Conservation (phyloP, 2,113 vertebrate genomes). For the Microtus oregoni region DNA sequence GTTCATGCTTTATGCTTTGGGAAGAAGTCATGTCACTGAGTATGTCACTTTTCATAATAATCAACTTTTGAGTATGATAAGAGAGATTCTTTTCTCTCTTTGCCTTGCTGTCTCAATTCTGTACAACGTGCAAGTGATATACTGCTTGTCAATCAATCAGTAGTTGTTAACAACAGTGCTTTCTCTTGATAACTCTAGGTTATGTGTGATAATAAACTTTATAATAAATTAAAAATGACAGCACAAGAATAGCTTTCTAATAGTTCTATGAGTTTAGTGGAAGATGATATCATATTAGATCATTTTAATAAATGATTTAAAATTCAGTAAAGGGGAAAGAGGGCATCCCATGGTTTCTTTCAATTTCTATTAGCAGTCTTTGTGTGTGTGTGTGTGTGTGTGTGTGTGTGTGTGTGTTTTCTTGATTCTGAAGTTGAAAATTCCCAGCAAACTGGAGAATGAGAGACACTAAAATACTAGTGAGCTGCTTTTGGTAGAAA, state of each 20-base stretch:
- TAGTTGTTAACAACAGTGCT: background rate
- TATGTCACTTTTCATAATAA: background rate
- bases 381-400: background rate
- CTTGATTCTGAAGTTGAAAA: background rate
- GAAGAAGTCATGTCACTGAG: background rate
- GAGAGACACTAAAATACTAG: background rate
- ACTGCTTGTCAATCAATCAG: background rate
- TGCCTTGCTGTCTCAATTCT: background rate
- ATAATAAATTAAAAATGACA: background rate
- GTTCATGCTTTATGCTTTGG: background rate
- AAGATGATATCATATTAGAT: constrained; percentile 14
- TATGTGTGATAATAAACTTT: constrained; percentile 4
- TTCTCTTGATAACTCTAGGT: background rate
- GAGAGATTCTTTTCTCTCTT: background rate
- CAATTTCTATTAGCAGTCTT: background rate
- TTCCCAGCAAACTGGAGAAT: background rate
- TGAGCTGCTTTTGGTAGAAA: background rate
- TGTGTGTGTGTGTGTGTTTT: background rate
- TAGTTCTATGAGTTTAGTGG: constrained; percentile 17
- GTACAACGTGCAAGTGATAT: background rate
- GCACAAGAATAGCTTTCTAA: background rate
- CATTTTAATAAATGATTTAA: constrained; percentile 17
- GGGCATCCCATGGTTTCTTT: background rate
- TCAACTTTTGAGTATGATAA: background rate
- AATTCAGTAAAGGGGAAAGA: background rate